Evolutionary conservation across 2,888 invertebrate genomes (phyloP).

Genomic region (Balanococcus diminutus): DNA sequence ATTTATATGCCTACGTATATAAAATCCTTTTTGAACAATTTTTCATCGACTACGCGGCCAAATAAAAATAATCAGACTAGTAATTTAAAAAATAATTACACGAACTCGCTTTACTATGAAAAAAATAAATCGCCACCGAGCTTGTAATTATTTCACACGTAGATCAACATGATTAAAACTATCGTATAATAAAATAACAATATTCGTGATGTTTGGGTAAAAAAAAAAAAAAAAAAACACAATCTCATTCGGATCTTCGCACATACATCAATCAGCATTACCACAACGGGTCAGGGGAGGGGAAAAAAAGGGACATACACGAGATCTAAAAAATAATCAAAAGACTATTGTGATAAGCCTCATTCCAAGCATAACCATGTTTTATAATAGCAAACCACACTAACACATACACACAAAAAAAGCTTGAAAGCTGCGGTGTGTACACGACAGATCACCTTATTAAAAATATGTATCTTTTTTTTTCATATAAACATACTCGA

Average conservation of each 20-base stretch:
- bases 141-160: not conserved
- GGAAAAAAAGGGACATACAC: not conserved
- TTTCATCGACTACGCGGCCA: not conserved
- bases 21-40: no score
- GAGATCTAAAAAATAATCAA: not conserved
- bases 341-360: not conserved
- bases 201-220: not conserved
- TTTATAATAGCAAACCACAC: constrained; percentile 1
- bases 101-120: no score
- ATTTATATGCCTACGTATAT: no score
- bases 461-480: not conserved
- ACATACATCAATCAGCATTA: not conserved
- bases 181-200: not conserved
- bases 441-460: constrained; percentile 4
- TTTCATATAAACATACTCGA: not conserved
- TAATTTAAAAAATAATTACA: not conserved
- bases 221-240: not conserved
- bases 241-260: constrained; percentile 2
- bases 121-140: no score
- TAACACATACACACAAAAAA: not conserved
- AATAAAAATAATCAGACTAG: constrained; percentile 33
- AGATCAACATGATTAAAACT: not conserved
- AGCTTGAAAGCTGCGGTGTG: constrained; percentile 7
- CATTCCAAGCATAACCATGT: not conserved
- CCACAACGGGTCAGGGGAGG: not conserved